These are phyloP conservation scores for Apotomis turbidana DNA, from an alignment of 2,888 invertebrate genomes.

Conservation along the genomic window DNA sequence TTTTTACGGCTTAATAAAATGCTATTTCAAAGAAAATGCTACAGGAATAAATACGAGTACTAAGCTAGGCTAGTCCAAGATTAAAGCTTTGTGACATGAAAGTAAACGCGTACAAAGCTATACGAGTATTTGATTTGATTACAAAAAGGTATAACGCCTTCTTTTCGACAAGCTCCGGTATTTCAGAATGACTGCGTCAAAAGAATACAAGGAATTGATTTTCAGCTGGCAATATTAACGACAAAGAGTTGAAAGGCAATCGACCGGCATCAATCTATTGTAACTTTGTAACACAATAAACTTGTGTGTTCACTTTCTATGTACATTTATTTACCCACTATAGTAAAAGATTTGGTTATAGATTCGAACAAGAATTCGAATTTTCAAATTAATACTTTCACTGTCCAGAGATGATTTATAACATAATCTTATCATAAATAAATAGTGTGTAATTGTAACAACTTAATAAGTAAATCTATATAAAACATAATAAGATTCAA, in stretches of 20 bases:
- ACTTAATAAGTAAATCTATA: too few species aligned
- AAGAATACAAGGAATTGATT: slow-evolving; percentile 15
- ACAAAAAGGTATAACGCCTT: not conserved
- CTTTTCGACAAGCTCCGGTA: slow-evolving; percentile 8
- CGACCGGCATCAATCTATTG: slow-evolving; percentile 29
- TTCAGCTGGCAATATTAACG: slow-evolving; percentile 17
- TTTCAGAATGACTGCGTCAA: slow-evolving; percentile 1
- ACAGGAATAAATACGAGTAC: not conserved
- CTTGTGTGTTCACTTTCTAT: not conserved
- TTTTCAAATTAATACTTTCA: too few species aligned
- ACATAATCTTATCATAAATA: too few species aligned
- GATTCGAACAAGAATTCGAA: too few species aligned
- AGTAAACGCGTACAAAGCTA: not conserved
- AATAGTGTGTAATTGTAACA: too few species aligned
- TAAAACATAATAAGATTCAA: too few species aligned
- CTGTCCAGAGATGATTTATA: too few species aligned
- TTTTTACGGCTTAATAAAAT: not conserved
- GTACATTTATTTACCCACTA: not conserved
- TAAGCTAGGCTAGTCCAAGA: not conserved
- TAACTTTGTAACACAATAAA: slow-evolving; percentile 19
- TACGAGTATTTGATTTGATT: not conserved
- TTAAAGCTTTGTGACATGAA: slow-evolving; percentile 3
- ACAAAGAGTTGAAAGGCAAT: slow-evolving; percentile 27
- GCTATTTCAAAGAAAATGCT: not conserved
- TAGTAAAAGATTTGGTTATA: too few species aligned